Base-by-base conservation (phyloP, 2,113 vertebrate species). In the Saimiri boliviensis region DNA sequence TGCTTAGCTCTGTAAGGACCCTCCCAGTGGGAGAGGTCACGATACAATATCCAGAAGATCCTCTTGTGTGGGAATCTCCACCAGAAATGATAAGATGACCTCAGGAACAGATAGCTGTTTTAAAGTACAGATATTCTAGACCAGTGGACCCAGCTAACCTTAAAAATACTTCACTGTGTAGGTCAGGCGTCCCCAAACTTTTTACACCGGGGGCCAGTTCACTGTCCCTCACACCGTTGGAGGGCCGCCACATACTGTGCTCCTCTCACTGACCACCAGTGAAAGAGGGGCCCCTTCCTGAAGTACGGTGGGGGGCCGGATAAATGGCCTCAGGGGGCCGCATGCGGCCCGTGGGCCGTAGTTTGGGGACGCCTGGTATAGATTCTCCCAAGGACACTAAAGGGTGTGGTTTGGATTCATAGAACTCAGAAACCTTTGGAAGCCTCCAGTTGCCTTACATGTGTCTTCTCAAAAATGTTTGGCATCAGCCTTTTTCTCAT, bases 401-500 rank as follows among this genome's bases (percentile, higher is more conserved):
- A 84, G 13, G 9, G 37, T 74, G 6, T 79, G 21, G 45, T 80
- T 90, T 79, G 86, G 71, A 70, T 90, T 79, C 77, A 13, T 32
- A 70, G 77, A 81, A 66, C 54, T 79, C 45, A 4, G 7, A 93
- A 92, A 71, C 42, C 56, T 54, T 52, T 54, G 54, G 68, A 79
- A 54, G 10, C 23, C 13, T 54, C 30, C 12, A 56, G 70, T 54
- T 68, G 58, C 30, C 47, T 91, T 73, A 12, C 1, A 2, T 14
- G 16, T 93, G 25, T 71, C 1, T 73, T 82, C 58, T 93, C 60
- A 85, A 66, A 91, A 93, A n/a, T 86, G 35, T 45, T 96, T 93
- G 60, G 5, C 35, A 58, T 23, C 35, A 79, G 23, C 60, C 40
- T 60, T 56, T 94, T 73, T 89, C 54, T 91, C 52, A 30, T 0